Evolutionary conservation across 2,797 vertebrate species (phyloP).

Genomic region (Onychomys torridus): DNA sequence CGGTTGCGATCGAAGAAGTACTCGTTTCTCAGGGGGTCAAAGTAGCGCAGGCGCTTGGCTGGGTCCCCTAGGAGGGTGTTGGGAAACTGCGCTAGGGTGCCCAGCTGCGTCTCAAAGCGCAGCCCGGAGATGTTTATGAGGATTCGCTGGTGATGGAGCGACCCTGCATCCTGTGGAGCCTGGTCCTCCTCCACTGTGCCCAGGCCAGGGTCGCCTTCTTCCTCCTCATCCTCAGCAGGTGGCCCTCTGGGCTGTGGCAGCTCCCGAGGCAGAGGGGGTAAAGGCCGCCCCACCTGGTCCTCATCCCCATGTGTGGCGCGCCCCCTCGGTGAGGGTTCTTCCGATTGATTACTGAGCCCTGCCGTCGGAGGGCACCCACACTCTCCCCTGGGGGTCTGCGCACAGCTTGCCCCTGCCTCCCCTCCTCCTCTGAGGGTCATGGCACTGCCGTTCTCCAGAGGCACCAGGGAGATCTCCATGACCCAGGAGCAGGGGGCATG

Average conservation of each 20-base stretch:
- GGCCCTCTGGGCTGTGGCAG: background rate
- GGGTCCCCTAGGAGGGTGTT: conserved; percentile 96
- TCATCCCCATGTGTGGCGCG: conserved; percentile 64
- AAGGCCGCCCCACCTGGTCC: background rate
- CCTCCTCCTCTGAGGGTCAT: conserved; percentile 87
- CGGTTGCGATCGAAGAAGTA: conserved; percentile 98
- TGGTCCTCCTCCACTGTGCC: conserved; percentile 68
- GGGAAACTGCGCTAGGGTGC: conserved; percentile 96
- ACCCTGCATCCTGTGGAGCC: conserved; percentile 31
- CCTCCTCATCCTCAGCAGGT: conserved; percentile 7
- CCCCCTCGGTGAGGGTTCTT: conserved; percentile 87
- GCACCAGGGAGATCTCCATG: conserved; percentile 96
- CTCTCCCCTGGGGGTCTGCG: conserved; percentile 85
- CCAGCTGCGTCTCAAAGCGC: conserved; percentile 95
- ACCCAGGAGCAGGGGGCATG: conserved; percentile 72
- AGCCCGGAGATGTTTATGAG: conserved; percentile 96
- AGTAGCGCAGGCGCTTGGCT: conserved; percentile 94
- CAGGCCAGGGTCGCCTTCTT: conserved; percentile 78
- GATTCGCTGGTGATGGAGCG: conserved; percentile 94
- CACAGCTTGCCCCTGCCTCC: conserved; percentile 77
- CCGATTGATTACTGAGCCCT: conserved; percentile 85
- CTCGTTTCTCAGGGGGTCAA: conserved; percentile 97
- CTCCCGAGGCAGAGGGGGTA: background rate
- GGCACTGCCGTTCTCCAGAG: conserved; percentile 93
- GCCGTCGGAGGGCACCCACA: conserved; percentile 78